phyloP scores from a whole-genome alignment of 2,113 vertebrate genomes.

The Caracal caracal region DNA sequence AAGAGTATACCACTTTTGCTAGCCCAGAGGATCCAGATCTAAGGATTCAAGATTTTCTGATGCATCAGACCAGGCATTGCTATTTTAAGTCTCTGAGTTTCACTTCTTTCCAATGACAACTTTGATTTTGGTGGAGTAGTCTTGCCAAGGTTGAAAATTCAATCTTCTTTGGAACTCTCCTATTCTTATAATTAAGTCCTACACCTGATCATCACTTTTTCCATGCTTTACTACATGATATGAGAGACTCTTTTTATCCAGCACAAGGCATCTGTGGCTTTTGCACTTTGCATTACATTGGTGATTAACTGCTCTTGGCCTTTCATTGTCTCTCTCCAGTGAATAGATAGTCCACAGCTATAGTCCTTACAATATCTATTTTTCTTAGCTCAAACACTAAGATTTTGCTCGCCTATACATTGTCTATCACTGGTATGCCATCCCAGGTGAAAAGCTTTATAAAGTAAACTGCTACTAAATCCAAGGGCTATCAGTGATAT shows the following conservation, averaged over 20 bases:
- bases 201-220: neutral
- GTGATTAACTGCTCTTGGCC: neutral
- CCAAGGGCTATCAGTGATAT: neutral
- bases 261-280: neutral
- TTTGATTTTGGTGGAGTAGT: neutral
- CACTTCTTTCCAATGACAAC: neutral
- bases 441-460: neutral
- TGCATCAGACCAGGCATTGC: neutral
- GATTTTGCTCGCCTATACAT: neutral
- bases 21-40: neutral
- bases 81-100: neutral
- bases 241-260: neutral
- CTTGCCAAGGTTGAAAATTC: neutral
- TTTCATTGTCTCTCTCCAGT: neutral
- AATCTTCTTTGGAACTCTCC: neutral
- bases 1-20: neutral
- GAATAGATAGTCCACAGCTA: neutral
- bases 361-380: neutral
- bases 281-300: neutral
- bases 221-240: neutral
- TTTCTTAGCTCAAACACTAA: neutral
- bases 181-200: neutral
- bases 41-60: neutral
- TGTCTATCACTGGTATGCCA: neutral
- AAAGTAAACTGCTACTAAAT: neutral